phyloP scores from a whole-genome alignment of 2,113 vertebrate species.

The Psammodynastes pulverulentus region DNA sequence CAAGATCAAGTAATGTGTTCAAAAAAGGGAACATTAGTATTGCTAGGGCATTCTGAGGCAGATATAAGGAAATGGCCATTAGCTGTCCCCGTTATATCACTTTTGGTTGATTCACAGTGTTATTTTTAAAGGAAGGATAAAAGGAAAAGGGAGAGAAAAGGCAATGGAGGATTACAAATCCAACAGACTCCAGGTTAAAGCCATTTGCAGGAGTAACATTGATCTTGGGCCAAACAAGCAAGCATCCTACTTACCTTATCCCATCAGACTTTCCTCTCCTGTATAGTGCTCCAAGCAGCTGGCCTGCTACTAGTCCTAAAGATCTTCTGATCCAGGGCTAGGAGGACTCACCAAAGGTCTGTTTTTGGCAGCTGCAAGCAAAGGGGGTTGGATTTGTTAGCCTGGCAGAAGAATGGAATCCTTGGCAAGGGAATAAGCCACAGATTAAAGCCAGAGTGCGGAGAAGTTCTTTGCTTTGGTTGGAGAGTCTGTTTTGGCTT shows the following conservation, averaged over 20 bases:
- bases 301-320: neutral
- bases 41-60: neutral
- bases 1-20: neutral
- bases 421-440: neutral
- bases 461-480: neutral
- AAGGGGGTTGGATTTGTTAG: neutral
- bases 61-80: neutral
- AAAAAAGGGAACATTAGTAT: no score
- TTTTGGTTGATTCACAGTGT: neutral
- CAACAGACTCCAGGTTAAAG: neutral
- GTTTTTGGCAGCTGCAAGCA: rapidly evolving
- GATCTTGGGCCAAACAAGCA: neutral
- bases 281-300: neutral
- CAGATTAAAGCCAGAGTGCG: neutral
- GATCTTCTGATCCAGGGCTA: neutral
- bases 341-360: neutral
- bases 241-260: neutral
- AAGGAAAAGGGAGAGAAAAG: neutral
- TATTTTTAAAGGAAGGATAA: rapidly evolving
- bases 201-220: neutral
- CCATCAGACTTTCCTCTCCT: neutral
- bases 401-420: neutral
- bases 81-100: neutral
- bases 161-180: neutral
- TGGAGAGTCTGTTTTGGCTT: neutral